Conservation (phyloP, 2,797 vertebrate species). For the Lacerta agilis region DNA sequence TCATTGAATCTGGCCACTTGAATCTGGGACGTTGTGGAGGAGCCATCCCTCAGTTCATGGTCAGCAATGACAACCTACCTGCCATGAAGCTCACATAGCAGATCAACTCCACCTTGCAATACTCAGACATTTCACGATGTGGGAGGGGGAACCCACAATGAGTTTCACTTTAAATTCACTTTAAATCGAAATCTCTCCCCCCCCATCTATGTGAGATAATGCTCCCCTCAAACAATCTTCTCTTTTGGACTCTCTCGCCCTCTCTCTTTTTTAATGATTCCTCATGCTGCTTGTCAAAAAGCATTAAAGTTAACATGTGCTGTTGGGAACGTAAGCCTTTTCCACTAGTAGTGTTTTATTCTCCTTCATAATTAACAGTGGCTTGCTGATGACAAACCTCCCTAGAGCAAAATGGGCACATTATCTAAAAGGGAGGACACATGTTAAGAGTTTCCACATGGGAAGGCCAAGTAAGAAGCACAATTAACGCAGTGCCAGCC, state of each 20-base stretch:
- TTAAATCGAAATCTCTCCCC: conserved; percentile 64
- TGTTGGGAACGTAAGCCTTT: conserved; percentile 80
- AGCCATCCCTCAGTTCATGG: too few relatives aligned
- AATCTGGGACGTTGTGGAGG: too few relatives aligned
- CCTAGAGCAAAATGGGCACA: conserved; percentile 69
- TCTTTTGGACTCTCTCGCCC: conserved; percentile 60
- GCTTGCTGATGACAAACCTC: conserved; percentile 76
- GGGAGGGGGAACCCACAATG: conserved; percentile 57
- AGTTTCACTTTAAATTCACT: conserved; percentile 65
- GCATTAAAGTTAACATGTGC: conserved; percentile 79
- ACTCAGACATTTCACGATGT: not conserved
- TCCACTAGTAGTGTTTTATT: conserved; percentile 82
- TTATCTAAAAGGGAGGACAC: conserved; percentile 67
- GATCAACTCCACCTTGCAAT: too few relatives aligned
- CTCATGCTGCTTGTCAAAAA: conserved; percentile 75
- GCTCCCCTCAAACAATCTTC: conserved; percentile 73
- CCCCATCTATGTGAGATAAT: conserved; percentile 67
- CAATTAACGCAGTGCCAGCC: conserved; percentile 66
- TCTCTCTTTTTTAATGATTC: conserved; percentile 75
- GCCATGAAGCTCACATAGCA: too few relatives aligned
- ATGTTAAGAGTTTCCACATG: conserved; percentile 73
- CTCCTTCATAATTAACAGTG: conserved; percentile 85
- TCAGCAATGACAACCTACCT: too few relatives aligned
- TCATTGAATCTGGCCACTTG: too few relatives aligned
- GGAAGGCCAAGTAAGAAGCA: conserved; percentile 77